phyloP scores from a whole-genome alignment of 2,888 invertebrate species.

The Catocala nupta region DNA sequence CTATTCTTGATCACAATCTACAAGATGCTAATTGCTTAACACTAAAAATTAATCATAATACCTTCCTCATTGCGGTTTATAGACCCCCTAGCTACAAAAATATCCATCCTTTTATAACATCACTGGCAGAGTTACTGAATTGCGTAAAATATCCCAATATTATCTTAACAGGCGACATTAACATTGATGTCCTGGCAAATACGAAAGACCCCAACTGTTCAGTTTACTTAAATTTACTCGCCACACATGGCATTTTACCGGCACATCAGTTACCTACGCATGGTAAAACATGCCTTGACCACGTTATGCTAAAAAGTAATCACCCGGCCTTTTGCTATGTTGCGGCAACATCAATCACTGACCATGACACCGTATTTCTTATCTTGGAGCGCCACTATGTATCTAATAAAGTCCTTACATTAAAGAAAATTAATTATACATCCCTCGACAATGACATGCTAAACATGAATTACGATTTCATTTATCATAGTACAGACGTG shows the following conservation, averaged over 20 bases:
- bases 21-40: conserved; percentile 11
- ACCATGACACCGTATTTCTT: conserved; percentile 7
- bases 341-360: conserved; percentile 15
- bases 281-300: conserved; percentile 18
- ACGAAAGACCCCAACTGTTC: conserved; percentile 3
- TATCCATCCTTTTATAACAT: conserved; percentile 1
- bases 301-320: conserved; percentile 15
- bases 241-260: conserved; percentile 7
- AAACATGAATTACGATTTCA: neutral
- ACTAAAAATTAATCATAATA: conserved; percentile 6
- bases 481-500: conserved; percentile 4
- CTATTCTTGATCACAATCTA: neutral
- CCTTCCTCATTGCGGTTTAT: conserved; percentile 4
- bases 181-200: neutral
- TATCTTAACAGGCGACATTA: neutral
- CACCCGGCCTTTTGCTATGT: conserved; percentile 14
- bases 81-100: conserved; percentile 1
- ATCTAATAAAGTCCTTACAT: neutral
- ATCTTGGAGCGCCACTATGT: neutral
- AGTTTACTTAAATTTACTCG: conserved; percentile 7
- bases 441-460: conserved; percentile 7
- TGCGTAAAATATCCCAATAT: conserved; percentile 5
- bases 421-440: conserved; percentile 4
- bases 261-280: conserved; percentile 15
- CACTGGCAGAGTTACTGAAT: conserved; percentile 1